A percentile compares a stretch with the other conserved stretches of the same genome.
These are phyloP conservation scores for Habrosyne pyritoides DNA, from an alignment of 2,888 invertebrate genomes.

Conservation along the genomic window DNA sequence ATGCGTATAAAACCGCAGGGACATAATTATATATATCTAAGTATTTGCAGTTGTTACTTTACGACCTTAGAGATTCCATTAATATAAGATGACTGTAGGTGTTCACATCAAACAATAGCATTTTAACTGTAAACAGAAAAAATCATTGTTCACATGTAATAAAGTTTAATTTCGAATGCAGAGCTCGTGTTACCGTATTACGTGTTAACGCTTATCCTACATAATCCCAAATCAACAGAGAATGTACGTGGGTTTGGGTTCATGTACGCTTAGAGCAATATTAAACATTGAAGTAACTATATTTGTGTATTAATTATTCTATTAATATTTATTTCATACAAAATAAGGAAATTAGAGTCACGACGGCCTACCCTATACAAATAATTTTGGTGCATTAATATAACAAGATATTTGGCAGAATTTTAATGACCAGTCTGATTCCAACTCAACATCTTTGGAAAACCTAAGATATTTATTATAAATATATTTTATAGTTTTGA, in stretches of 20 bases:
- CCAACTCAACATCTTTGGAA: no score
- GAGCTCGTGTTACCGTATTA: neutral
- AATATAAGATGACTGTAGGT: neutral
- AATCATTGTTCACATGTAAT: neutral
- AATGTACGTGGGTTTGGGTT: neutral
- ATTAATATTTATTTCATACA: no score
- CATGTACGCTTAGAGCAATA: neutral
- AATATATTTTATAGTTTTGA: no score
- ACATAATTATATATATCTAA: no score
- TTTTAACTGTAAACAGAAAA: neutral
- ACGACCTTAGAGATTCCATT: neutral
- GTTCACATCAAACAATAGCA: neutral
- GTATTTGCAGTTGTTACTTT: neutral
- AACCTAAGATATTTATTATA: no score
- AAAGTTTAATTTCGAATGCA: neutral
- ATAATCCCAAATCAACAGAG: constrained; percentile 1
- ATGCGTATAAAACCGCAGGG: no score
- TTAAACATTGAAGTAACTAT: neutral
- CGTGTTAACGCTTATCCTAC: neutral
- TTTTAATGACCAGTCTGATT: no score
- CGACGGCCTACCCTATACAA: no score
- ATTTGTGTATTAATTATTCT: no score
- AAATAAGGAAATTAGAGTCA: no score
- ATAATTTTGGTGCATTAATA: no score
- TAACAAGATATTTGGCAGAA: no score